Conservation (phyloP, 2,797 vertebrate genomes). For the Mus caroli region DNA sequence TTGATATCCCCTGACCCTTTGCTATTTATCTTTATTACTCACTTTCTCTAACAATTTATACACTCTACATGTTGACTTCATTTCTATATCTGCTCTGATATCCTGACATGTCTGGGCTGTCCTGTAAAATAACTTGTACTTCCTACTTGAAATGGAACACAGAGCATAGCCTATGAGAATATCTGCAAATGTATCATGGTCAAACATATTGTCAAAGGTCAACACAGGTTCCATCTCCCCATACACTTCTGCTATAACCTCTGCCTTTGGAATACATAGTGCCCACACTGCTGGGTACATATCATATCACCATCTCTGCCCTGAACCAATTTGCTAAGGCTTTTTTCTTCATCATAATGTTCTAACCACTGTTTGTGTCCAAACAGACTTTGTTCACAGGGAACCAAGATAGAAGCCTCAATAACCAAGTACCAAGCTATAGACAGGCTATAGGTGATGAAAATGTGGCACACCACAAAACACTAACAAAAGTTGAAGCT, state of each 20-base stretch:
- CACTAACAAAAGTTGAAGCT: neutral
- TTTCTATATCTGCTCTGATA: slow-evolving; percentile 42
- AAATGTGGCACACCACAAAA: neutral
- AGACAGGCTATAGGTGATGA: neutral
- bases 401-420: neutral
- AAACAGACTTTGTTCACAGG: neutral
- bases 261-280: neutral
- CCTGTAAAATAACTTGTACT: slow-evolving; percentile 3
- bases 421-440: neutral
- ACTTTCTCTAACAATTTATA: slow-evolving; percentile 34
- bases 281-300: neutral
- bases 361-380: neutral
- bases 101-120: neutral
- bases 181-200: slow-evolving; percentile 11
- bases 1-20: neutral
- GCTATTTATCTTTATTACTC: neutral
- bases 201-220: slow-evolving; percentile 19
- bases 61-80: neutral
- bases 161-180: neutral
- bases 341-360: neutral
- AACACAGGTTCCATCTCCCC: neutral
- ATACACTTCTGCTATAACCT: neutral
- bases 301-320: neutral
- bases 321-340: neutral
- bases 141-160: neutral